These are phyloP conservation scores for Nemapogon koenigi DNA, from an alignment of 2,888 invertebrate species.

Conservation along the genomic window DNA sequence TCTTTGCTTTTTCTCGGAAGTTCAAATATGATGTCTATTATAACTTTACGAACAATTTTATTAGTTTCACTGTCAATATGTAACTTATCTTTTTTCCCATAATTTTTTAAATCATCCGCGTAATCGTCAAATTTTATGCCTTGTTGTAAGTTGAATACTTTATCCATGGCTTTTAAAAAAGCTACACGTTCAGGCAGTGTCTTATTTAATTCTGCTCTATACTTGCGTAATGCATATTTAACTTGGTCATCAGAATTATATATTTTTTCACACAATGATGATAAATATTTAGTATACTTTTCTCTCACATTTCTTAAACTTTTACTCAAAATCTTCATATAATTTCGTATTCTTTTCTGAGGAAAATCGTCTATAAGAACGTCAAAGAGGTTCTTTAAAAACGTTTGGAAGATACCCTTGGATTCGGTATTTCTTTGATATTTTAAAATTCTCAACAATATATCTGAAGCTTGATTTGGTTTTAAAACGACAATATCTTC, in stretches of 20 bases:
- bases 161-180: conserved; percentile 32
- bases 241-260: conserved; percentile 23
- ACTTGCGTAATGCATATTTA: conserved; percentile 21
- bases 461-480: no score
- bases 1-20: conserved; percentile 19
- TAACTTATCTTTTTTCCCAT: no score
- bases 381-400: conserved; percentile 27
- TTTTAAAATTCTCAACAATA: not conserved
- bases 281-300: conserved; percentile 22
- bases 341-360: conserved; percentile 23
- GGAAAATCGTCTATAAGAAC: conserved; percentile 24
- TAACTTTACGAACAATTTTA: no score
- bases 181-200: conserved; percentile 17
- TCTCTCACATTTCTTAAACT: conserved; percentile 22
- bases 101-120: no score
- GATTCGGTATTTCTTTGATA: conserved; percentile 16
- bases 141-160: conserved; percentile 27
- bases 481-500: no score
- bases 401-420: conserved; percentile 30
- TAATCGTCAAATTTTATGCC: conserved; percentile 30
- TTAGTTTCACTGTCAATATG: no score
- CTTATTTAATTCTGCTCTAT: conserved; percentile 21
- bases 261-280: conserved; percentile 23
- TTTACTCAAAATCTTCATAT: conserved; percentile 24
- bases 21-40: conserved; percentile 19